These are phyloP conservation scores for Enoplosus armatus DNA, from an alignment of 2,797 vertebrate genomes.

Conservation along the genomic window DNA sequence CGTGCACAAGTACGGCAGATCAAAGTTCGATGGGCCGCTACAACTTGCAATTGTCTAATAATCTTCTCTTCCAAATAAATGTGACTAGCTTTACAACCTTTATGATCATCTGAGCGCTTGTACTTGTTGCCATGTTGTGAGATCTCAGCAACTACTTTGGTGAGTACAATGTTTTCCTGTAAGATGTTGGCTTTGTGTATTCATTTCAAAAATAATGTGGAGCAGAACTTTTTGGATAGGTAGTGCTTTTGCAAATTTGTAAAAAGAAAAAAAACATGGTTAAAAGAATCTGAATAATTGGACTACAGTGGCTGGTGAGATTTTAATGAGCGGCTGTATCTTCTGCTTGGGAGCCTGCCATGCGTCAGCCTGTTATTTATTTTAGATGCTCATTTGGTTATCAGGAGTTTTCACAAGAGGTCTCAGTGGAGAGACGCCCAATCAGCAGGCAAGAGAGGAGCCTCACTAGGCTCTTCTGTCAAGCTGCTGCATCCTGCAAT, in stretches of 20 bases:
- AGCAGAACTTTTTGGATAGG: neutral
- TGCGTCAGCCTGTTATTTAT: conserved; percentile 71
- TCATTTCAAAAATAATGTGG: neutral
- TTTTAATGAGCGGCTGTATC: conserved; percentile 48
- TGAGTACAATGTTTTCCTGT: too few species aligned
- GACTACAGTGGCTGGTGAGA: neutral
- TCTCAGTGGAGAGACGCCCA: conserved; percentile 65
- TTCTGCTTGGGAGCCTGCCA: conserved; percentile 61
- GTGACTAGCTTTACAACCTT: too few species aligned
- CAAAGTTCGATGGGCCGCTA: too few species aligned
- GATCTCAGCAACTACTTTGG: too few species aligned
- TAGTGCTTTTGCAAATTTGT: neutral
- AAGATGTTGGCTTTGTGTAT: conserved; percentile 5
- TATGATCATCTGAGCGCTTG: too few species aligned
- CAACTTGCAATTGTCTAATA: too few species aligned
- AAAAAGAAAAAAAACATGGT: neutral
- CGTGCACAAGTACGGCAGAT: neutral
- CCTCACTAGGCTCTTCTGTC: conserved; percentile 47
- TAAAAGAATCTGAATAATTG: neutral
- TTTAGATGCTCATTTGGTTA: conserved; percentile 72
- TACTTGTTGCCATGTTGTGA: too few species aligned
- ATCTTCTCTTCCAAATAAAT: too few species aligned
- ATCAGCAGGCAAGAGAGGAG: conserved; percentile 62
- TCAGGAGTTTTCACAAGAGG: conserved; percentile 67
- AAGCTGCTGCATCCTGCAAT: conserved; percentile 59